Percentiles rank a stretch among this genome's conserved stretches.
phyloP scores from a whole-genome alignment of 2,113 vertebrate genomes.

The Dipodomys spectabilis region DNA sequence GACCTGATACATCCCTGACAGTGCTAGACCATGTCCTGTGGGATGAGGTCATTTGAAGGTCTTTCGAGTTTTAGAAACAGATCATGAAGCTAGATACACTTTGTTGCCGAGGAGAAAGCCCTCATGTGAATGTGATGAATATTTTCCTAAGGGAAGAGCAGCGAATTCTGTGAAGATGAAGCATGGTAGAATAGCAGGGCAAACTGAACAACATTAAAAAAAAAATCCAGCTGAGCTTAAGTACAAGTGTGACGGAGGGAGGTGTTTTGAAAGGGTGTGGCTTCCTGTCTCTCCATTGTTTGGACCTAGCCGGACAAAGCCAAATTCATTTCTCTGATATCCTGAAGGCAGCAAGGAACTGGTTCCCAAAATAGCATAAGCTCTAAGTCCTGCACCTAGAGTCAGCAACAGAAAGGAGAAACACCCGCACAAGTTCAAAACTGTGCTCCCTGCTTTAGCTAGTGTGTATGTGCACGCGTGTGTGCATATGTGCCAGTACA shows the following conservation, averaged over 20 bases:
- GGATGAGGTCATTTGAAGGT: slow-evolving; percentile 12
- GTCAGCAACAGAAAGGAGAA: slow-evolving; percentile 41
- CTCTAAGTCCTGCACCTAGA: not conserved
- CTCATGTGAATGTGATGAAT: slow-evolving; percentile 61
- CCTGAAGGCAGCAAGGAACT: slow-evolving; percentile 45
- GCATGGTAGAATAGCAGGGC: slow-evolving; percentile 37
- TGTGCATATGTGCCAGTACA: too few species aligned
- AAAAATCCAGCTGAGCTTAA: not conserved
- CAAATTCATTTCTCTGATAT: slow-evolving; percentile 69
- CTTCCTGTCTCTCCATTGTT: slow-evolving; percentile 73
- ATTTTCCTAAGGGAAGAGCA: slow-evolving; percentile 35
- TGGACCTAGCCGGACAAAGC: slow-evolving; percentile 77
- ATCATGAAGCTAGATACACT: not conserved
- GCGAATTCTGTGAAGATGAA: slow-evolving; percentile 4
- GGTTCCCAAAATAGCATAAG: slow-evolving; percentile 69
- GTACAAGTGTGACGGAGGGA: not conserved
- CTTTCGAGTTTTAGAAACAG: slow-evolving; percentile 13
- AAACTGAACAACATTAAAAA: slow-evolving; percentile 6
- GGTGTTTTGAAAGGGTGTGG: slow-evolving; percentile 72
- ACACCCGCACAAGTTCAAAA: slow-evolving; percentile 1
- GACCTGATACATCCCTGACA: not conserved
- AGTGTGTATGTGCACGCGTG: too few species aligned
- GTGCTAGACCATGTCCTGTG: not conserved
- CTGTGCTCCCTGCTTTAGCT: not conserved
- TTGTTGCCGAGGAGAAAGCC: slow-evolving; percentile 32